Evolutionary conservation across 2,797 vertebrate species (phyloP).

Genomic region (Pteropus rufus): DNA sequence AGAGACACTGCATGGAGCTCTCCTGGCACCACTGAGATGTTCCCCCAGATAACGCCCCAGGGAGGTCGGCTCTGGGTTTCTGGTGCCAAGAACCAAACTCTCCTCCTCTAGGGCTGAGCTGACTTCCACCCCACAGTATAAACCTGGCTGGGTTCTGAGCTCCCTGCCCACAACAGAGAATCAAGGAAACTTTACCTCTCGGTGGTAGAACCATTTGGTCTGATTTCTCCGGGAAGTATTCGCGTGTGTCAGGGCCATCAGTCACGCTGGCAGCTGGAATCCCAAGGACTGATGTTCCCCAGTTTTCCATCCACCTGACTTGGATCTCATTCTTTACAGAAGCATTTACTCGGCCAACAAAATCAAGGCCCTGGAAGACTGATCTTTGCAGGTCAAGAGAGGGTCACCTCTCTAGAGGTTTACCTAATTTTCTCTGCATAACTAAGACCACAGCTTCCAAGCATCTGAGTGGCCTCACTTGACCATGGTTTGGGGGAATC

Average conservation of each 20-base stretch:
- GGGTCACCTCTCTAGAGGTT: not conserved
- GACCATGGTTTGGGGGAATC: not conserved
- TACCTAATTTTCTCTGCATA: constrained; percentile 55
- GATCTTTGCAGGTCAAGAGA: constrained; percentile 49
- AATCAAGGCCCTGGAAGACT: constrained; percentile 48
- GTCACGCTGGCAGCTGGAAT: constrained; percentile 52
- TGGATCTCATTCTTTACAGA: constrained; percentile 53
- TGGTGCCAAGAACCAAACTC: not conserved
- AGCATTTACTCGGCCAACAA: constrained; percentile 63
- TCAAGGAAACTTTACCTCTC: not conserved
- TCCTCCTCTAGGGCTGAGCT: not conserved
- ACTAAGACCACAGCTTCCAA: not conserved
- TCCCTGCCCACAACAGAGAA: not conserved
- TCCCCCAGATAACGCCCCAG: not conserved
- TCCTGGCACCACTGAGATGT: not conserved
- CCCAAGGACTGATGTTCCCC: not conserved
- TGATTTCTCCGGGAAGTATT: constrained; percentile 30
- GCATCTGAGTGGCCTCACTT: not conserved
- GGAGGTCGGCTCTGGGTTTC: not conserved
- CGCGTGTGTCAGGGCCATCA: constrained; percentile 2
- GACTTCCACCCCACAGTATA: not conserved
- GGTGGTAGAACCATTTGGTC: not conserved
- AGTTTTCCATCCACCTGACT: not conserved
- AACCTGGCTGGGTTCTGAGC: not conserved
- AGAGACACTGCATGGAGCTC: not conserved